Evolutionary conservation across 2,888 invertebrate genomes (phyloP), one percentile per base, ranked within the genome.

Genomic region (Drosophila paranaensis): DNA sequence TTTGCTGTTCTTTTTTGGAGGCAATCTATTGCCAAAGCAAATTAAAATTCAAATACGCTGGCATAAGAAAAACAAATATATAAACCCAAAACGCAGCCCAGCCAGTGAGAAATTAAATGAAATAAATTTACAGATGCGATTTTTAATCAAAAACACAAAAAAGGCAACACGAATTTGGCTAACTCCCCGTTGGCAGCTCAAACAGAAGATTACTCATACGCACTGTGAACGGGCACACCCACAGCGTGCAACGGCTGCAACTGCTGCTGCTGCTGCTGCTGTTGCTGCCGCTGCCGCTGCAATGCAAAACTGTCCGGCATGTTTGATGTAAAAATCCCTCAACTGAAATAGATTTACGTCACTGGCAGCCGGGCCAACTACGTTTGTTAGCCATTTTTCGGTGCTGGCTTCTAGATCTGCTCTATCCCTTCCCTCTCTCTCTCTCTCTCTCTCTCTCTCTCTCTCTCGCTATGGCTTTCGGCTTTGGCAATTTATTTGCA

Each of bases 331-430:
- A 80, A 86, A 89, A 89, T 86, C 86, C 86, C 88, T 88, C 88
- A 85, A 85, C 86, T 89, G 82, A 86, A 89, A 86, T 89, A 86
- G 89, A 89, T 86, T 86, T 89, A 89, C 89, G 88, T 89, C 89
- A 89, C 85, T 88, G 78, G 58, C 89, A 87, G 89, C 75, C 80
- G 73, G 73, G 50, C 67, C 63, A 78, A 66, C 80, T 61, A 65
- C 62, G 76, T 73, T 84, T 72, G 67, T 70, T 75, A 58, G 70
- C 82, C 75, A 72, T 79, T 81, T 79, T 79, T 70, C 58, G 68
- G 56, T 51, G 16, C 51, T 42, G 56, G n/a, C 35, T 27, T 55
- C 42, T 46, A 30, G 40, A 58, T 58, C 48, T 58, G 39, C 40
- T 37, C 54, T 53, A 33, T 43, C 43, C 11, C 20, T 20, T 20